Evolutionary conservation across 2,888 invertebrate species (phyloP), one percentile per base, ranked within the genome.

Genomic region (Lasioglossum lativentre): DNA sequence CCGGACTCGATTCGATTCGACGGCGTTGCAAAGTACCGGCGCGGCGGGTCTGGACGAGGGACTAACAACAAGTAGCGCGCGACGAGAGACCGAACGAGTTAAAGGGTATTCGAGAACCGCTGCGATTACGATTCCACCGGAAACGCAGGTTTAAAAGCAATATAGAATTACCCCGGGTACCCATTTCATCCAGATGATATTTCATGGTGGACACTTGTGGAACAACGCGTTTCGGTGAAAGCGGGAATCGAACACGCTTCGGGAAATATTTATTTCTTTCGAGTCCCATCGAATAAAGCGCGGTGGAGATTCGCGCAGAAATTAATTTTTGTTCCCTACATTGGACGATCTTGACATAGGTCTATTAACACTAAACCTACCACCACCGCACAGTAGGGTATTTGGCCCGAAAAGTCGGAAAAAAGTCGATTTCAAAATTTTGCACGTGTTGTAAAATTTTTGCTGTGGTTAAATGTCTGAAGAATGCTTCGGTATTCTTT

Each of bases 111-210:
- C 76, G 82, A 83, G 77, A 86, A 66, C 19, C 81, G 47, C 52
- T n/a, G 56, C n/a, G 84, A 86, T 90, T 86, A 83, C 81, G 83
- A 87, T 90, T 83, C 63, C 68, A 88, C 85, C 85, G 89, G 86
- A 90, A 86, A 83, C 66, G 73, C 70, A 77, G 75, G 80, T 88
- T 90, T 80, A 88, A 88, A 45, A 19, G 68, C n/a, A 27, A 73
- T 88, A 79, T 86, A 77, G 79, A 19, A 80, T 88, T 90, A 83
- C 82, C n/a, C 42, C 52, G 77, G 71, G 56, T 66, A 76, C 38
- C 52, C 38, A 72, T 75, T 86, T 59, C 52, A 52, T 6, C 16
- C 42, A 70, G 73, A 88, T 81, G 34, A 78, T 63, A 77, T 88
- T 80, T 86, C 71, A 56, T 38, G 23, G 45, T 47, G 16, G n/a